A percentile compares a stretch with the other conserved stretches of the same genome.
Conservation (phyloP, 2,797 vertebrate species). For the Acipenser oxyrinchus region DNA sequence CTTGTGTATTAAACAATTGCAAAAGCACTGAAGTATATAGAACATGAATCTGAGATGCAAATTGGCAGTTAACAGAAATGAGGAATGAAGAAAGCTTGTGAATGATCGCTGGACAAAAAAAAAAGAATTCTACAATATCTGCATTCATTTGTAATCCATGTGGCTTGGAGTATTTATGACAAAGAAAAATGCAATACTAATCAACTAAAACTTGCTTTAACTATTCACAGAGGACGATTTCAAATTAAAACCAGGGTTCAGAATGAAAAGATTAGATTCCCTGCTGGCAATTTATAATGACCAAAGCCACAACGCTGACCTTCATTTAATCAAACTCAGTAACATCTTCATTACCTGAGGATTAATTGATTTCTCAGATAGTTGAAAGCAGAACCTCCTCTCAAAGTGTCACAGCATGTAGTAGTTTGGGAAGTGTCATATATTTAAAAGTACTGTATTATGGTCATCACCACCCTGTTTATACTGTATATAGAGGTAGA, state of each 20-base stretch:
- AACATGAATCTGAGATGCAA: too few species aligned
- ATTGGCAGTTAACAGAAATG: too few species aligned
- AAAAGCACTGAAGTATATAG: too few species aligned
- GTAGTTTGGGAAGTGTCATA: too few species aligned
- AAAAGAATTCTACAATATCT: slow-evolving; percentile 8
- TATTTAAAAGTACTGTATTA: too few species aligned
- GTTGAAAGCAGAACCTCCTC: background rate
- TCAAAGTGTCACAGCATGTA: background rate
- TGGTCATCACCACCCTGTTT: too few species aligned
- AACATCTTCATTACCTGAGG: slow-evolving; percentile 18
- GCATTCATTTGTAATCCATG: slow-evolving; percentile 29
- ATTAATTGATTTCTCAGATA: background rate
- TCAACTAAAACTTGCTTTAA: slow-evolving; percentile 31
- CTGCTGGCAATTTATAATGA: slow-evolving; percentile 24
- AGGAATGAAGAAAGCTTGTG: too few species aligned
- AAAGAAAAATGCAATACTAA: slow-evolving; percentile 15
- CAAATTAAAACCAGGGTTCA: slow-evolving; percentile 38
- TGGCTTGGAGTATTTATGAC: slow-evolving; percentile 17
- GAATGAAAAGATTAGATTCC: slow-evolving; percentile 20
- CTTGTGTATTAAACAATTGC: too few species aligned
- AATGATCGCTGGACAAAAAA: too few species aligned
- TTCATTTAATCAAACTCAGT: slow-evolving; percentile 30
- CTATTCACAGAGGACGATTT: slow-evolving; percentile 32
- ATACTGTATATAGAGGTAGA: too few species aligned
- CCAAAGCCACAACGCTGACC: slow-evolving; percentile 32